Evolutionary conservation across 2,113 vertebrate genomes (phyloP).

Genomic region (Nothobranchius furzeri): DNA sequence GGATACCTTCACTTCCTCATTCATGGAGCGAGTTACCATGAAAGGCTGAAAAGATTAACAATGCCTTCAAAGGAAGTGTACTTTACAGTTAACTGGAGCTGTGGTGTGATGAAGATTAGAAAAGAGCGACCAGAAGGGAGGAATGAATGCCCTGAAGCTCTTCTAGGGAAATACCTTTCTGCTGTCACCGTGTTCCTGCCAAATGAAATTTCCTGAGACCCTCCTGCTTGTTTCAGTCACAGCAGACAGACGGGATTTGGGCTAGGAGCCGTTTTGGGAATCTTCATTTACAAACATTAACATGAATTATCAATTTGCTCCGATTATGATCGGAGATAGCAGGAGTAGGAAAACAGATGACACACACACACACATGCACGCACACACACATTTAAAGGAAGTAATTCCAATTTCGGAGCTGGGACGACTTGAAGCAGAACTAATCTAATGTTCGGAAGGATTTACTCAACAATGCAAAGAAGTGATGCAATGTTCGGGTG

Average conservation of each 20-base stretch:
- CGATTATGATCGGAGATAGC: conserved; percentile 39
- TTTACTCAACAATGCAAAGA: conserved; percentile 23
- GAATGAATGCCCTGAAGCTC: conserved; percentile 58
- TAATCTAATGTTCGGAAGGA: conserved; percentile 39
- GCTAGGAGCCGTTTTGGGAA: no score
- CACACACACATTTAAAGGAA: conserved; percentile 17
- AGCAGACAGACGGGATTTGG: background rate
- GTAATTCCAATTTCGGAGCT: conserved; percentile 25
- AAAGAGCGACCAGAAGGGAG: conserved; percentile 47
- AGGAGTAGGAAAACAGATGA: conserved; percentile 26
- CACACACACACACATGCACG: conserved; percentile 7
- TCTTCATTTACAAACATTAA: no score
- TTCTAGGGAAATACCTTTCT: conserved; percentile 62
- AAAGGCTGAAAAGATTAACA: conserved; percentile 65
- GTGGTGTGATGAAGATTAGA: conserved; percentile 57
- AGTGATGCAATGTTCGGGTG: conserved; percentile 36
- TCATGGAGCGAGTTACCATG: conserved; percentile 58
- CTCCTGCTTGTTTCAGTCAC: conserved; percentile 37
- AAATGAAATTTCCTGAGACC: conserved; percentile 52
- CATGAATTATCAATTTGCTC: conserved; percentile 43
- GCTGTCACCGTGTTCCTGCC: conserved; percentile 42
- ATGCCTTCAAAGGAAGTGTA: conserved; percentile 65
- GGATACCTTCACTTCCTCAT: conserved; percentile 51
- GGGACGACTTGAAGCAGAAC: conserved; percentile 50
- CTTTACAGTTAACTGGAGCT: conserved; percentile 50